Evolutionary conservation across 1,140 invertebrate genomes (phyloP), one percentile per base, ranked within the genome.

Genomic region (Portunus trituberculatus): DNA sequence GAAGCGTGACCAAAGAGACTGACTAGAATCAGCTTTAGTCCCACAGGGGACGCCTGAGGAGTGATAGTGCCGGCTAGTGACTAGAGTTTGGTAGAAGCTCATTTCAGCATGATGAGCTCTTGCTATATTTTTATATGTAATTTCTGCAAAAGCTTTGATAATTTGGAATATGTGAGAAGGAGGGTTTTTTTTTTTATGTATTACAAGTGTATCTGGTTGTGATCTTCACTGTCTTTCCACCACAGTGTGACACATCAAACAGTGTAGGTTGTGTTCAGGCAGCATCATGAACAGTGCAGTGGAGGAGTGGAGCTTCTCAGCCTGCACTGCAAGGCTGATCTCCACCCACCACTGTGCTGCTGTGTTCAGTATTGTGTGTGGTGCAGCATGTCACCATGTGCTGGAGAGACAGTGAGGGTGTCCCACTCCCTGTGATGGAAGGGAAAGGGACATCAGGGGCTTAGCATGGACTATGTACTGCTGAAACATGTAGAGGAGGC

Each of bases 51-150:
- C 20, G 25, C 67, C 6, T n/a, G 20, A 25, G 67, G 6, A n/a
- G 67, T 76, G 67, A n/a, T n/a, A 7, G 67, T 76, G 67, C n/a
- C 20, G 20, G 67, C 25, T 76, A 76, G 67, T 76, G 20, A 76
- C 20, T 76, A 76, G 67, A 7, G 8, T 76, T 76, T 76, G 25
- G 16, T 76, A 20, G 52, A 12, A 76, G 67, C 67, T 76, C 67
- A n/a, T 76, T 76, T 7, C 20, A n/a, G 67, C 67, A 76, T 76
- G 67, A 25, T n/a, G 16, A n/a, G 67, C 67, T 76, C 12, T 76
- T 76, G 67, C 67, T n/a, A 76, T 76, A 76, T 76, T 76, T n/a
- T 76, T 76, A n/a, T 25, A 76, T 76, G 67, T 76, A n/a, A 76
- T 76, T 76, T n/a, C 67, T n/a, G 67, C 67, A n/a, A n/a, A 76